Conservation (phyloP, 2,113 vertebrate species). For the Candoia aspera region DNA sequence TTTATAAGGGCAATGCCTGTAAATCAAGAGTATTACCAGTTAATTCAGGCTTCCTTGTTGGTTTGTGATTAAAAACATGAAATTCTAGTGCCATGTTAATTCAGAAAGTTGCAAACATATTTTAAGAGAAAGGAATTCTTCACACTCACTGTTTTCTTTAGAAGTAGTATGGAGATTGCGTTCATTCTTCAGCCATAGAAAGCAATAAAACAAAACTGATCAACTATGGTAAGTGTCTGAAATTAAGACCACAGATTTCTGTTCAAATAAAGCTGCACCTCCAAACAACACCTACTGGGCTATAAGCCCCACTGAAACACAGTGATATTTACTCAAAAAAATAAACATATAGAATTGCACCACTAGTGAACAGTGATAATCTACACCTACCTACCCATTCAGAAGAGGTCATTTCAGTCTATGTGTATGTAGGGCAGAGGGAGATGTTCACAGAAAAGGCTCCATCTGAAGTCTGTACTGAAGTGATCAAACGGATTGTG, state of each 20-base stretch:
- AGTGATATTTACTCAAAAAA: neutral
- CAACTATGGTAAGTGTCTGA: neutral
- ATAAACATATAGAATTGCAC: neutral
- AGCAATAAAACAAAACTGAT: neutral
- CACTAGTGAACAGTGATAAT: neutral
- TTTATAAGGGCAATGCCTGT: neutral
- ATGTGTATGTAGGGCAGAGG: neutral
- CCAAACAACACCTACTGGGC: neutral
- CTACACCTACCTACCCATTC: neutral
- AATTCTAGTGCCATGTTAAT: neutral
- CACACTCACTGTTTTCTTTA: neutral
- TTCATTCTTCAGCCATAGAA: neutral
- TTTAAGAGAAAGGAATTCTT: neutral
- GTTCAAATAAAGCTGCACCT: neutral
- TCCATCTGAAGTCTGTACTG: neutral
- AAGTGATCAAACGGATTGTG: neutral
- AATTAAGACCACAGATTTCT: neutral
- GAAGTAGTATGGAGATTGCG: neutral
- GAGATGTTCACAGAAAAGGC: neutral
- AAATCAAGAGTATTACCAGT: neutral
- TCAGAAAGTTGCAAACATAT: neutral
- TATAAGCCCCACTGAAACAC: neutral
- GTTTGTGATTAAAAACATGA: neutral
- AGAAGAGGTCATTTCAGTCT: neutral
- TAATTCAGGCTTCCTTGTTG: neutral